Evolutionary conservation across 2,113 vertebrate genomes (phyloP), one percentile per base, ranked within the genome.

Genomic region (Benitochromis conjunctus): DNA sequence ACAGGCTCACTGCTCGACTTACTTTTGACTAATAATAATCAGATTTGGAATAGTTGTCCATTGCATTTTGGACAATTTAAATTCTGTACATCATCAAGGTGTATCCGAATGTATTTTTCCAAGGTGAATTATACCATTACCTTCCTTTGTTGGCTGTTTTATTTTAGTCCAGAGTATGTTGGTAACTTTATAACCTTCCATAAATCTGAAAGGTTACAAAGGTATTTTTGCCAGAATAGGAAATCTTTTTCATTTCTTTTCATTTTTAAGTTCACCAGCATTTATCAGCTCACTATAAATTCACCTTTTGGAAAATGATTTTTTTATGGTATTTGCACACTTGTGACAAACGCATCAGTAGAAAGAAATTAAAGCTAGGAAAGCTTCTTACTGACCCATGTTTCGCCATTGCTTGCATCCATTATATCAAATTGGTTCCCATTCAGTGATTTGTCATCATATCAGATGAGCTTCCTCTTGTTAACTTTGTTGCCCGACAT

Each of bases 21-120:
- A 57, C 74, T 82, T 86, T 88, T 91, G 66, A 92, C 85, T 83
- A 88, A 86, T 89, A 95, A 90, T 84, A 85, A 90, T 89, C 51
- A 64, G 80, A 81, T 90, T 83, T 92, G 43, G 46, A 90, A 91
- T 88, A 91, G 86, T 88, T 89, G 86, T 89, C 90, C 5, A 46
- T 18, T 0, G 0, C 26, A 4, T 9, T 53, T 56, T 51, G 43
- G 19, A 31, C 8, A 2, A 5, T 77, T 58, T 82, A 16, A 79
- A 36, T 57, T 77, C 9, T 74, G 34, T 41, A 74, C 58, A 79
- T 51, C 53, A n/a, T 13, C 24, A n/a, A 60, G 18, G 13, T 31
- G n/a, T 16, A 21, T 69, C 56, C 3, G 43, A 26, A 41, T 48
- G 53, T 12, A 53, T 36, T 38, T 55, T 19, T 26, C 18, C 18